Percentiles rank a stretch among this genome's conserved stretches.
phyloP scores from a whole-genome alignment of 2,888 invertebrate species.

The Sthenelais limicola region DNA sequence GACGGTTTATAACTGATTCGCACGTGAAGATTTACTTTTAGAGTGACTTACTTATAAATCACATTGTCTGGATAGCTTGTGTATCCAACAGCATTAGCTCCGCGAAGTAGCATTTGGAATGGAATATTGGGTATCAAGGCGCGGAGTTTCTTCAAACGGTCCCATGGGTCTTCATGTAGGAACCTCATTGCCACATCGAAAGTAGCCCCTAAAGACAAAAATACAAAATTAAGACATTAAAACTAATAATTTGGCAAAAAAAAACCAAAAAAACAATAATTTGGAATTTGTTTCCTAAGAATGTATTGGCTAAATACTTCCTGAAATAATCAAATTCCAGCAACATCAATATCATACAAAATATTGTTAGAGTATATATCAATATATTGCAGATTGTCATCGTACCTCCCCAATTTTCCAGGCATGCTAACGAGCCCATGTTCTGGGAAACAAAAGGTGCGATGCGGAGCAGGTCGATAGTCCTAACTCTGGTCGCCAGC shows the following conservation, averaged over 20 bases:
- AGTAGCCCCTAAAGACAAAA: slow-evolving; percentile 92
- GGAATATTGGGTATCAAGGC: slow-evolving; percentile 88
- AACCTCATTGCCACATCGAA: slow-evolving; percentile 97
- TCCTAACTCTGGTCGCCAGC: slow-evolving; percentile 93
- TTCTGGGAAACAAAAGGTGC: slow-evolving; percentile 96
- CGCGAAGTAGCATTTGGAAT: slow-evolving; percentile 98
- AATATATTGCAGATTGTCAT: too few relatives aligned
- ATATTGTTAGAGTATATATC: too few relatives aligned
- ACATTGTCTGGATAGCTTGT: slow-evolving; percentile 99
- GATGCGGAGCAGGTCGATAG: slow-evolving; percentile 87
- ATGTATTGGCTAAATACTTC: too few relatives aligned
- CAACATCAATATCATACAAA: too few relatives aligned
- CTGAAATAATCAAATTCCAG: too few relatives aligned
- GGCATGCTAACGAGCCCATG: slow-evolving; percentile 86
- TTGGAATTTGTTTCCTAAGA: too few relatives aligned
- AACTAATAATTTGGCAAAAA: too few relatives aligned
- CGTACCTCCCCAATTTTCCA: slow-evolving; percentile 96
- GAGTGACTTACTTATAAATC: slow-evolving; percentile 81
- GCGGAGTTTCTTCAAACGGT: slow-evolving; percentile 93
- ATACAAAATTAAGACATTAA: too few relatives aligned
- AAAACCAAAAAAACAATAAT: too few relatives aligned
- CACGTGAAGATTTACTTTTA: too few relatives aligned
- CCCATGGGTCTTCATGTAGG: slow-evolving; percentile 99
- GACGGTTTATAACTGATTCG: too few relatives aligned
- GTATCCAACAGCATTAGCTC: slow-evolving; percentile 99